phyloP scores from a whole-genome alignment of 2,888 invertebrate genomes.

The Atethmia centrago region DNA sequence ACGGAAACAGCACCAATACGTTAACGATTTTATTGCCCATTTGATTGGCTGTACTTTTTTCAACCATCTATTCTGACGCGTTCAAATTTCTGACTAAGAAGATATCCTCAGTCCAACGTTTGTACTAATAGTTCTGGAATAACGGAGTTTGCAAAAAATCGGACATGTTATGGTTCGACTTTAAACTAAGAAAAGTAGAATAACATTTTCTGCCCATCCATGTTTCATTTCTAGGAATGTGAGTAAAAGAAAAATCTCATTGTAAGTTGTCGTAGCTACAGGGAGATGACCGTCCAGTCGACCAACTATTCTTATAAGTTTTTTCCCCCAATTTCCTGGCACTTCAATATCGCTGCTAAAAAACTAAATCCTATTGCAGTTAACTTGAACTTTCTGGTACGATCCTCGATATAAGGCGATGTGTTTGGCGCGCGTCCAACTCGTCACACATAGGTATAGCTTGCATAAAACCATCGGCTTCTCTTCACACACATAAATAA shows the following conservation, averaged over 20 bases:
- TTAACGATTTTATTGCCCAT: background rate
- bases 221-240: no score
- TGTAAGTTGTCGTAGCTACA: background rate
- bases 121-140: background rate
- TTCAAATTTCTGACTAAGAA: background rate
- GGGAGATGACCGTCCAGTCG: no score
- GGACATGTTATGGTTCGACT: background rate
- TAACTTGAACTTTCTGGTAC: slow-evolving; percentile 2
- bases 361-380: background rate
- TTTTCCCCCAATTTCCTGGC: background rate
- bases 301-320: background rate
- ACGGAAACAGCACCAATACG: background rate
- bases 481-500: background rate
- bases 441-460: background rate
- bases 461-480: background rate
- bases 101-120: background rate
- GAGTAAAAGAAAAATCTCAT: background rate
- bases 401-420: background rate
- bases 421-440: background rate
- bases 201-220: background rate
- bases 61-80: no score
- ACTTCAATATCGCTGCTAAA: background rate
- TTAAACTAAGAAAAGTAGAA: background rate
- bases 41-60: background rate
- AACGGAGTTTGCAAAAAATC: background rate